phyloP scores from a whole-genome alignment of 2,113 vertebrate genomes.

The Apaloderma vittatum region DNA sequence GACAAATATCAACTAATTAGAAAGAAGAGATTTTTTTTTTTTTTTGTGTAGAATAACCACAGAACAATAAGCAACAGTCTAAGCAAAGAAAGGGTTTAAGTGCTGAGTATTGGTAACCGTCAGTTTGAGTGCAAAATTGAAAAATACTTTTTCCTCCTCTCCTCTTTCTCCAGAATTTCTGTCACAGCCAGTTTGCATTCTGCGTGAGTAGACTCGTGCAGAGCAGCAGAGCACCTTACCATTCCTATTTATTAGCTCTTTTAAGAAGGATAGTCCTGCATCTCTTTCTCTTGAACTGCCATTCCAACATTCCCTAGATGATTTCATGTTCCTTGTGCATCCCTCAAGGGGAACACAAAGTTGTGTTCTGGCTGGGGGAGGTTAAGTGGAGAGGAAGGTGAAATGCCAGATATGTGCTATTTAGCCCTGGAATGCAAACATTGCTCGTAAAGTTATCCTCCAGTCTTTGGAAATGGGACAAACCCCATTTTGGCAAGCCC shows the following conservation, averaged over 20 bases:
- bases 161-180: background rate
- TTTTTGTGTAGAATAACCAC: background rate
- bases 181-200: background rate
- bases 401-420: slow-evolving; percentile 44
- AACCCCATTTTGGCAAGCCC: slow-evolving; percentile 27
- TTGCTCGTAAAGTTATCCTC: slow-evolving; percentile 38
- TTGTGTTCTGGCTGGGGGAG: background rate
- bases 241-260: background rate
- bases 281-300: background rate
- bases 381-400: background rate
- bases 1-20: background rate
- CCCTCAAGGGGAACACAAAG: background rate
- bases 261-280: slow-evolving; percentile 2
- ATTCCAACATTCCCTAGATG: background rate
- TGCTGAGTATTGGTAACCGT: background rate
- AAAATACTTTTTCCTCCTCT: background rate
- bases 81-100: background rate
- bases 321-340: background rate
- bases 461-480: slow-evolving; percentile 24
- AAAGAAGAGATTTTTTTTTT: background rate
- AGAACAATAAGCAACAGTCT: background rate
- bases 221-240: slow-evolving; percentile 2
- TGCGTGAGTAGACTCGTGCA: background rate
- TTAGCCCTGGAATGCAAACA: slow-evolving; percentile 49
- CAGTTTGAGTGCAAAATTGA: background rate